A percentile compares a stretch with the other conserved stretches of the same genome.
phyloP scores from a whole-genome alignment of 2,797 vertebrate genomes.

The Labeo calbasu region DNA sequence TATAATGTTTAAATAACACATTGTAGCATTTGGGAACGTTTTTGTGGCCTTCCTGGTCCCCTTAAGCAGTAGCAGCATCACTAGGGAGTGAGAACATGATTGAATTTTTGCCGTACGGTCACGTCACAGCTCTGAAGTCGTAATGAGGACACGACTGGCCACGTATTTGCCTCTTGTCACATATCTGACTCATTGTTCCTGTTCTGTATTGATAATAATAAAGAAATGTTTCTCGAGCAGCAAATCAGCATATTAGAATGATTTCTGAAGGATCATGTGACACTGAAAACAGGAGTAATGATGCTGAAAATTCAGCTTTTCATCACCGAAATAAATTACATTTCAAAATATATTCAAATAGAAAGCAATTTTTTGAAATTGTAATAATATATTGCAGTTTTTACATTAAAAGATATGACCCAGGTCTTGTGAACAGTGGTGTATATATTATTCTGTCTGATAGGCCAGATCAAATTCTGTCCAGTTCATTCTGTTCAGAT shows the following conservation, averaged over 20 bases:
- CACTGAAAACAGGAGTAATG: neutral
- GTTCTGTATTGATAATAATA: neutral
- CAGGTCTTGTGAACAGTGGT: neutral
- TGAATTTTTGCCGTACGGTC: neutral
- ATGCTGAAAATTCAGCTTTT: neutral
- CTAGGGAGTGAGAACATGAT: conserved; percentile 21
- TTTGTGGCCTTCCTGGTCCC: neutral
- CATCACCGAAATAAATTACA: neutral
- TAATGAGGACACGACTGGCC: neutral
- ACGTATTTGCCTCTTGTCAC: neutral
- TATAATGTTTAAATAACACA: conserved; percentile 21
- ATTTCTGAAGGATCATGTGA: neutral
- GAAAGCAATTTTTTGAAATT: neutral
- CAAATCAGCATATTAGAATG: neutral
- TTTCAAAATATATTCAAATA: neutral
- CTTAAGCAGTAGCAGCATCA: conserved; percentile 16
- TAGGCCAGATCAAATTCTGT: neutral
- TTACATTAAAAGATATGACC: neutral
- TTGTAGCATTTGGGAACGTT: neutral
- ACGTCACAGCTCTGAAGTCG: neutral
- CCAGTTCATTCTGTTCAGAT: neutral
- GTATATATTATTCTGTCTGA: neutral
- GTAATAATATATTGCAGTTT: neutral
- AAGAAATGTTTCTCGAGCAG: neutral
- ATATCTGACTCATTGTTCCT: neutral